Evolutionary conservation across 2,797 vertebrate species (phyloP).

Genomic region (Scyliorhinus canicula): DNA sequence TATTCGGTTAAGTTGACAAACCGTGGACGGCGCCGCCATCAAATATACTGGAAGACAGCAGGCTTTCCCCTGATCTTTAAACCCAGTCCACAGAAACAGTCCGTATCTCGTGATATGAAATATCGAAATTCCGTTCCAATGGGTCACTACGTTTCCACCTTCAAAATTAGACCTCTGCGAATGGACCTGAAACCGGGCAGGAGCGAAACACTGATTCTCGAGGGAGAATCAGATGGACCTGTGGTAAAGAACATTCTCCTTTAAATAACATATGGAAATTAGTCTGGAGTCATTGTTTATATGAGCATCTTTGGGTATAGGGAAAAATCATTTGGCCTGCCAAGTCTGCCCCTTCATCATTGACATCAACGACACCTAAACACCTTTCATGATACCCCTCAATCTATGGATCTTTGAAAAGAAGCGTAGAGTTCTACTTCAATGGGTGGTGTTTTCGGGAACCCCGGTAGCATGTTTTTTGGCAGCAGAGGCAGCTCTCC

Average conservation of each 20-base stretch:
- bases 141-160: slow-evolving; percentile 51
- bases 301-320: background rate
- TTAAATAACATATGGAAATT: background rate
- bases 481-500: too few species aligned
- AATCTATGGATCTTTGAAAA: background rate
- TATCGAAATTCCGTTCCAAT: background rate
- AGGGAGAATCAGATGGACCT: slow-evolving; percentile 60
- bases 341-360: background rate
- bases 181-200: slow-evolving; percentile 66
- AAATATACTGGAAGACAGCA: slow-evolving; percentile 69
- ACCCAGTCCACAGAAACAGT: slow-evolving; percentile 19
- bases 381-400: background rate
- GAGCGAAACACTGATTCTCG: slow-evolving; percentile 63
- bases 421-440: background rate
- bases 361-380: background rate
- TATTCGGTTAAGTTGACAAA: slow-evolving; percentile 77
- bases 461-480: too few species aligned
- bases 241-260: slow-evolving; percentile 56
- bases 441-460: too few species aligned
- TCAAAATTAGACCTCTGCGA: slow-evolving; percentile 60
- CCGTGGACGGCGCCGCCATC: slow-evolving; percentile 65
- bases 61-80: slow-evolving; percentile 48
- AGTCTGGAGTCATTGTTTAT: background rate
- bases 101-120: slow-evolving; percentile 39
- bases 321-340: background rate